phyloP scores from a whole-genome alignment of 1,140 invertebrate genomes.

The Cotesia vestalis region DNA sequence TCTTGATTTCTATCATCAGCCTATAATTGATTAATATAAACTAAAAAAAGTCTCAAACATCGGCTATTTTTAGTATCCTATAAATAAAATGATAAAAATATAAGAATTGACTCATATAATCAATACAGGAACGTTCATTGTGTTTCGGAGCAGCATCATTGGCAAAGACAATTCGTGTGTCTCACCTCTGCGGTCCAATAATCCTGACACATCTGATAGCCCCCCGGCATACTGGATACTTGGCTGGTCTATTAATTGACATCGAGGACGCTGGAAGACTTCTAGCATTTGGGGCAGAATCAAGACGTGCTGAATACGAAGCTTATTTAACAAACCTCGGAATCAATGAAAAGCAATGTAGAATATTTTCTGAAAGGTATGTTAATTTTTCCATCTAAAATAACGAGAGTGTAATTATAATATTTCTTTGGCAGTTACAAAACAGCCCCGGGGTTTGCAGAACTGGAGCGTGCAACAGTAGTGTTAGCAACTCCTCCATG shows the following conservation, averaged over 20 bases:
- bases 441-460: conserved; percentile 42
- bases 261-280: conserved; percentile 70
- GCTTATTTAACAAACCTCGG: conserved; percentile 48
- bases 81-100: neutral
- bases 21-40: no score
- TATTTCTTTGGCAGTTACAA: conserved; percentile 46
- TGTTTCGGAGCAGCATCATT: conserved; percentile 78
- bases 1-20: no score
- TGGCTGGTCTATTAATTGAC: conserved; percentile 73
- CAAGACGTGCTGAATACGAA: conserved; percentile 59
- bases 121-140: conserved; percentile 76
- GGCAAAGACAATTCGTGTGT: conserved; percentile 71
- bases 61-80: no score
- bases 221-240: conserved; percentile 77
- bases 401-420: conserved; percentile 19
- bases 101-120: neutral
- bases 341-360: conserved; percentile 58
- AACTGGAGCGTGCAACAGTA: conserved; percentile 75
- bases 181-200: conserved; percentile 75
- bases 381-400: conserved; percentile 19
- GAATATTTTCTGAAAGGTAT: conserved; percentile 57
- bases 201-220: conserved; percentile 79
- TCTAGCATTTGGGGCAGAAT: conserved; percentile 68
- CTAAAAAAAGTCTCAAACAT: no score
- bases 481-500: conserved; percentile 79